A percentile compares a stretch with the other conserved stretches of the same genome.
Evolutionary conservation across 2,888 invertebrate genomes (phyloP).

Genomic region (Eurytoma adleriae): DNA sequence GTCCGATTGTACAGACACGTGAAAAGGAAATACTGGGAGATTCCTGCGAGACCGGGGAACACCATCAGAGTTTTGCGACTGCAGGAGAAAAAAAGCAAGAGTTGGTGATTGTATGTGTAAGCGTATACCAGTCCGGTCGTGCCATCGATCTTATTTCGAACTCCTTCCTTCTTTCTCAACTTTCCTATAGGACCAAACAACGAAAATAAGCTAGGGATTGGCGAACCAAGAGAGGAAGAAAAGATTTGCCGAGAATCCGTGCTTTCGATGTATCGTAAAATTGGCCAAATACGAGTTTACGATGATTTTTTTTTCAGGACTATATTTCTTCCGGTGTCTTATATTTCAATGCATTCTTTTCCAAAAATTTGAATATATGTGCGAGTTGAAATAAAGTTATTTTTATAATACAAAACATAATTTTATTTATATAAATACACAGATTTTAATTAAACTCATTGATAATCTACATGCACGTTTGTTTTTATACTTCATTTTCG

Average conservation of each 20-base stretch:
- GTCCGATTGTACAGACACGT: neutral
- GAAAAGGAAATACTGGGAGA: constrained; percentile 15
- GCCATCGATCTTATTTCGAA: constrained; percentile 45
- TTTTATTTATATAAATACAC: too few relatives aligned
- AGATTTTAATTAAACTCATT: too few relatives aligned
- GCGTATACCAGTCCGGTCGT: neutral
- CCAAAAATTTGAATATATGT: too few relatives aligned
- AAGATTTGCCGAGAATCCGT: neutral
- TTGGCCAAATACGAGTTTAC: constrained; percentile 16
- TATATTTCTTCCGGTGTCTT: too few relatives aligned
- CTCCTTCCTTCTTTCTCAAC: neutral
- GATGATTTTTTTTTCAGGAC: neutral
- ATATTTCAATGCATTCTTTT: too few relatives aligned
- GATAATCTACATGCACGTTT: too few relatives aligned
- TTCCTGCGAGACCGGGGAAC: neutral
- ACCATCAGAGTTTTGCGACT: constrained; percentile 27
- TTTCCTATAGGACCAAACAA: constrained; percentile 14
- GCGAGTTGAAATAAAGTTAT: too few relatives aligned
- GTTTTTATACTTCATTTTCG: too few relatives aligned
- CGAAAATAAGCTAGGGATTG: constrained; percentile 31
- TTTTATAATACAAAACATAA: too few relatives aligned
- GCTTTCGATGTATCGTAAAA: constrained; percentile 32
- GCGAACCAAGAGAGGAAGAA: neutral
- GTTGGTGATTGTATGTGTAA: too few relatives aligned
- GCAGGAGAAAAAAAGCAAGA: neutral